Evolutionary conservation across 2,113 vertebrate species (phyloP).

Genomic region (Halichoeres trimaculatus): DNA sequence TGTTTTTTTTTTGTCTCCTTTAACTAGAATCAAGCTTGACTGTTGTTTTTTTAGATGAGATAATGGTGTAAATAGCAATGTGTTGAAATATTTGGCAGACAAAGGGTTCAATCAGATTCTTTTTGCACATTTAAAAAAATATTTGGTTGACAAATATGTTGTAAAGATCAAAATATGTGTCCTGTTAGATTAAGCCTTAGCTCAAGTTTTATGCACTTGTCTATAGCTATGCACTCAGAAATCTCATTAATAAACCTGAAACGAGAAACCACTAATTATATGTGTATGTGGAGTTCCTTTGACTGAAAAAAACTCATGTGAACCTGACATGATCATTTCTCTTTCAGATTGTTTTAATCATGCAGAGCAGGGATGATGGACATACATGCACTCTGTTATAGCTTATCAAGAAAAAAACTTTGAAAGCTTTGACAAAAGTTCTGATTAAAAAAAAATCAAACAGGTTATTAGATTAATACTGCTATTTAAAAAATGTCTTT

Average conservation of each 20-base stretch:
- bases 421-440: too few species aligned
- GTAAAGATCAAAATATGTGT: slow-evolving; percentile 2
- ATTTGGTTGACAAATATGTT: slow-evolving; percentile 5
- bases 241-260: slow-evolving; percentile 51
- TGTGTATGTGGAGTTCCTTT: background rate
- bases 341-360: too few species aligned
- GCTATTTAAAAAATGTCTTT: too few species aligned
- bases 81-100: background rate
- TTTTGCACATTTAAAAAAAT: slow-evolving; percentile 11
- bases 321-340: background rate
- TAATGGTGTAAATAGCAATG: slow-evolving; percentile 26
- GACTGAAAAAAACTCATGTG: background rate
- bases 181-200: background rate
- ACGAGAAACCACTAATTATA: background rate
- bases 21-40: slow-evolving; percentile 1
- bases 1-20: background rate
- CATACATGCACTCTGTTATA: too few species aligned
- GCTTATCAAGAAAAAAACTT: too few species aligned
- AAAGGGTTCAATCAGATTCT: background rate
- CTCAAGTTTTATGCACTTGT: slow-evolving; percentile 15
- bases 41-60: slow-evolving; percentile 3
- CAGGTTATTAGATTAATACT: too few species aligned
- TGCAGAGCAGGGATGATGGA: too few species aligned
- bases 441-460: too few species aligned
- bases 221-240: slow-evolving; percentile 23